A percentile compares a stretch with the other conserved stretches of the same genome.
These are phyloP conservation scores for Drosophila elegans DNA, from an alignment of 1,140 invertebrate species.

Conservation along the genomic window DNA sequence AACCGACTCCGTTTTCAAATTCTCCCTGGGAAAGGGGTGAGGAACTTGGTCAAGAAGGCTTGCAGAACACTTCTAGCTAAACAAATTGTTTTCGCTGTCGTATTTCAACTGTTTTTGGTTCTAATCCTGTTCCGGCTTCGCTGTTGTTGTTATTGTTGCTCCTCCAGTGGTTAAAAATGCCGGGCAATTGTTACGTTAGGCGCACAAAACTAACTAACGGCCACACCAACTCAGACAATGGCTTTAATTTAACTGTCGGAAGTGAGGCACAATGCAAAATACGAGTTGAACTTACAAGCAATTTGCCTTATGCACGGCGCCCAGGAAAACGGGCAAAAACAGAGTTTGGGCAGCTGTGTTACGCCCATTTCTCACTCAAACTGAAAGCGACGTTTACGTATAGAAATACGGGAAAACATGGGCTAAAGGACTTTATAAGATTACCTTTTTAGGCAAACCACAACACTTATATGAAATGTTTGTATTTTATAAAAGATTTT, in stretches of 20 bases:
- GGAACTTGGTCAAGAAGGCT: constrained; percentile 42
- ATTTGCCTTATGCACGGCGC: constrained; percentile 75
- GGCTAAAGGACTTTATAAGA: too few species aligned
- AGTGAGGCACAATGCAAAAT: constrained; percentile 81
- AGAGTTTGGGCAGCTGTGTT: constrained; percentile 20
- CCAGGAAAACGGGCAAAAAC: constrained; percentile 14
- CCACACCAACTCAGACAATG: constrained; percentile 71
- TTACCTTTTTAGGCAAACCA: too few species aligned
- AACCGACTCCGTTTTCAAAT: background rate
- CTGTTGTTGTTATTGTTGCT: constrained; percentile 21
- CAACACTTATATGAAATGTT: too few species aligned
- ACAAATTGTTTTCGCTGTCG: constrained; percentile 77
- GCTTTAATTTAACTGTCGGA: constrained; percentile 85
- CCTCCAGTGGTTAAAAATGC: constrained; percentile 67
- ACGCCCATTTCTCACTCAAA: constrained; percentile 68
- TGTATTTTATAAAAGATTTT: too few species aligned
- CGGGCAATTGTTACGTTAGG: constrained; percentile 79
- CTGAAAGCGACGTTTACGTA: constrained; percentile 12
- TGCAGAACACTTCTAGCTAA: constrained; percentile 69
- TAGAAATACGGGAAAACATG: background rate
- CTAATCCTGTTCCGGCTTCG: constrained; percentile 19
- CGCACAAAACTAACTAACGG: constrained; percentile 61
- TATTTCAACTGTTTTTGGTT: constrained; percentile 57
- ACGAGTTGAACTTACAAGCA: constrained; percentile 81
- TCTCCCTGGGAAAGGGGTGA: constrained; percentile 5